These are phyloP conservation scores for Cryptus armator DNA, from an alignment of 2,888 invertebrate genomes.

Conservation along the genomic window DNA sequence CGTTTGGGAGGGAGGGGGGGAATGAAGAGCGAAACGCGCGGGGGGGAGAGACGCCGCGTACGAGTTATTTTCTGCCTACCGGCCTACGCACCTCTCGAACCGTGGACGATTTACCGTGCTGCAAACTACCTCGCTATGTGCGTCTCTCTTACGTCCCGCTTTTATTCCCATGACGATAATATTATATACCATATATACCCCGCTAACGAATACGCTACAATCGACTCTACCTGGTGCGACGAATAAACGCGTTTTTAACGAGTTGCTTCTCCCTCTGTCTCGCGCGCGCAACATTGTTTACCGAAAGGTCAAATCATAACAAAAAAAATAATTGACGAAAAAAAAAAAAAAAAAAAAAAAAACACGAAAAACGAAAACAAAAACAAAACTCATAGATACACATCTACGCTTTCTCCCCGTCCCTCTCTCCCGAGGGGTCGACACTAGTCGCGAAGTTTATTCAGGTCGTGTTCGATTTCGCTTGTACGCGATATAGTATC, in stretches of 20 bases:
- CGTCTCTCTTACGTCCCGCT: slow-evolving; percentile 71
- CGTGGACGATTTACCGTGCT: slow-evolving; percentile 76
- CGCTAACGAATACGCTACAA: slow-evolving; percentile 16
- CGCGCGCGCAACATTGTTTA: slow-evolving; percentile 29
- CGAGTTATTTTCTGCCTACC: slow-evolving; percentile 73
- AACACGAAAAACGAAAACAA: background rate
- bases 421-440: background rate
- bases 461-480: slow-evolving; percentile 40
- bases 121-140: slow-evolving; percentile 63
- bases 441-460: slow-evolving; percentile 6
- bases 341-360: background rate
- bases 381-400: background rate
- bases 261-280: slow-evolving; percentile 9
- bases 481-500: slow-evolving; percentile 8
- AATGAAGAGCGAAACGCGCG: slow-evolving; percentile 57
- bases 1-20: slow-evolving; percentile 48
- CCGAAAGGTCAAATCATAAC: background rate
- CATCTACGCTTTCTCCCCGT: slow-evolving; percentile 45
- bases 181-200: slow-evolving; percentile 2
- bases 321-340: background rate
- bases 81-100: slow-evolving; percentile 69
- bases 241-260: slow-evolving; percentile 3
- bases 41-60: slow-evolving; percentile 76
- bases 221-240: slow-evolving; percentile 26
- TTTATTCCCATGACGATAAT: slow-evolving; percentile 32